phyloP scores from a whole-genome alignment of 2,888 invertebrate species.

The Helleia helle region DNA sequence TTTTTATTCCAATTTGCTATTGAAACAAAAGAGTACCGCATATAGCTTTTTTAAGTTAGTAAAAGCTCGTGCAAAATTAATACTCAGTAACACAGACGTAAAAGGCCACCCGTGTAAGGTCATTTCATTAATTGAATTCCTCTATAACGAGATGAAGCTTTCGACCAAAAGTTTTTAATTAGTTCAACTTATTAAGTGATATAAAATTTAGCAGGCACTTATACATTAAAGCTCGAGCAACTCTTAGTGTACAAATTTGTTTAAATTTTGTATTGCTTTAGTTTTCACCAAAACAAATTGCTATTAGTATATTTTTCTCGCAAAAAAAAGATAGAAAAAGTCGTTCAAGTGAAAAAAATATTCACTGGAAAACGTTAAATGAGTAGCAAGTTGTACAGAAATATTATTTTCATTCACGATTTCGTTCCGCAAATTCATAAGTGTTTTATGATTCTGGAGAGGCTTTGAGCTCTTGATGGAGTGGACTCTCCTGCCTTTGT shows the following conservation, averaged over 20 bases:
- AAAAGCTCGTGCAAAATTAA: too few species aligned
- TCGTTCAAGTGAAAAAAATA: too few species aligned
- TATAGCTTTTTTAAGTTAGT: too few species aligned
- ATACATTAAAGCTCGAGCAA: background rate
- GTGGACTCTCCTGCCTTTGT: background rate
- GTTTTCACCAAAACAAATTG: too few species aligned
- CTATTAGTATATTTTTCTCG: background rate
- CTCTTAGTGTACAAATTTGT: background rate
- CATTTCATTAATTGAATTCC: conserved; percentile 1
- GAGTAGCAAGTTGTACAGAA: background rate
- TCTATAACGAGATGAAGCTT: conserved; percentile 1
- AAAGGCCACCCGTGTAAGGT: background rate
- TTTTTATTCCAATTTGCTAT: too few species aligned
- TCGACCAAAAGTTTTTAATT: conserved; percentile 6
- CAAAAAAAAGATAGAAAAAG: background rate
- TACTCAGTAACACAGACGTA: too few species aligned
- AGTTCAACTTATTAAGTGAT: conserved; percentile 2
- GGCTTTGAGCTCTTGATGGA: background rate
- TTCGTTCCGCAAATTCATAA: background rate
- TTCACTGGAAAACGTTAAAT: background rate
- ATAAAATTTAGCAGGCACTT: conserved; percentile 1
- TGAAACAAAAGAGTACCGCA: too few species aligned
- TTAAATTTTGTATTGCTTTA: background rate
- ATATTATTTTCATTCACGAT: background rate
- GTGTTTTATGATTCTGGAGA: background rate